These are phyloP conservation scores for Semnornis frantzii DNA, from an alignment of 2,113 vertebrate species.

Conservation along the genomic window DNA sequence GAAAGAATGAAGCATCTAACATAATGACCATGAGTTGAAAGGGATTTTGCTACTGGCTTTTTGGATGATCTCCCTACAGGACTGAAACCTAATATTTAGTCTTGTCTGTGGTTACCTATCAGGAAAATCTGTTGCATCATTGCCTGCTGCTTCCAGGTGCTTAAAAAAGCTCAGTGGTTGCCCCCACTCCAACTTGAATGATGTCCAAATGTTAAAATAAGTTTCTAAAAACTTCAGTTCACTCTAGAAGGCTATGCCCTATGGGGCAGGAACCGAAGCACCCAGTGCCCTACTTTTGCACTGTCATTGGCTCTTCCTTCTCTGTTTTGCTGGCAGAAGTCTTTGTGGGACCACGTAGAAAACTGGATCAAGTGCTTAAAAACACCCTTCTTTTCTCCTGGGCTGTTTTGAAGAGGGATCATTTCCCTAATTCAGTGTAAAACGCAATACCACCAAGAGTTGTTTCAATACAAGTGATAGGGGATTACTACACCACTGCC, in stretches of 20 bases:
- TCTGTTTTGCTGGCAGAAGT: constrained; percentile 11
- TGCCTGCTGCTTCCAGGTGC: constrained; percentile 69
- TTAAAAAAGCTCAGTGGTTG: constrained; percentile 73
- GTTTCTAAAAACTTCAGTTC: constrained; percentile 23
- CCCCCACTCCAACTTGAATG: constrained; percentile 39
- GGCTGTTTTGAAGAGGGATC: background rate
- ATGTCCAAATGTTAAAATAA: constrained; percentile 64
- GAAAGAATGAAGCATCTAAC: background rate
- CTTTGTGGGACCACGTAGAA: background rate
- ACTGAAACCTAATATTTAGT: constrained; percentile 70
- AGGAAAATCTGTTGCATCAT: constrained; percentile 71
- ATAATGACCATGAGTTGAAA: constrained; percentile 5
- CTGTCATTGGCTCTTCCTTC: background rate
- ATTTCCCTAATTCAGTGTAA: background rate
- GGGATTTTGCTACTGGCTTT: constrained; percentile 30
- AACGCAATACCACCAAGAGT: background rate
- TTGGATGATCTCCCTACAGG: constrained; percentile 47
- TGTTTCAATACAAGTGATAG: background rate
- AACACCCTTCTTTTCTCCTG: background rate
- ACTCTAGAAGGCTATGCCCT: constrained; percentile 62
- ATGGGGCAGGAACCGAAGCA: constrained; percentile 31
- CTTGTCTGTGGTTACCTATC: constrained; percentile 59
- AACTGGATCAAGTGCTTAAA: constrained; percentile 19
- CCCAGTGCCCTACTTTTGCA: constrained; percentile 37
- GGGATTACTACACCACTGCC: background rate